Evolutionary conservation across 2,888 invertebrate species (phyloP).

Genomic region (Capitulum mitella): DNA sequence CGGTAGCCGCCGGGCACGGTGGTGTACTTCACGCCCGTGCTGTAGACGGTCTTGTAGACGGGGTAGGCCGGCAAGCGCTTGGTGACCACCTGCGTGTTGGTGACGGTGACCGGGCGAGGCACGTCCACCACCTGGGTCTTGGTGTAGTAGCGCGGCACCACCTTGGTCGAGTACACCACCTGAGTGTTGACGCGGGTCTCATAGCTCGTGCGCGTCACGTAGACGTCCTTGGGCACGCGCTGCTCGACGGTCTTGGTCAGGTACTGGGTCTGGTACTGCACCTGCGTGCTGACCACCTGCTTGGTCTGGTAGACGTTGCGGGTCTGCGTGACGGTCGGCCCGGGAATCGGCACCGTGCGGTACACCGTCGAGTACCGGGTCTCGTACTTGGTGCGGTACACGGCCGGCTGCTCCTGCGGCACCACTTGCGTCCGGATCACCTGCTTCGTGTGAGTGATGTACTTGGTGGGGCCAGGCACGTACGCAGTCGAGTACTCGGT

Average conservation of each 20-base stretch:
- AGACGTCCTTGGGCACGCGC: background rate
- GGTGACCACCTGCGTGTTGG: background rate
- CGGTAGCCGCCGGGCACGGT: background rate
- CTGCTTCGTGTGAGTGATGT: background rate
- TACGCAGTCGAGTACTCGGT: background rate
- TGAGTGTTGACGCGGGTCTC: background rate
- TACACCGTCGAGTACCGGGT: background rate
- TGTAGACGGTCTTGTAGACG: background rate
- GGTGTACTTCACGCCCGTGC: background rate
- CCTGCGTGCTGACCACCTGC: background rate
- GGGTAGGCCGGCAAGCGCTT: background rate
- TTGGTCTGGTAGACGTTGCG: background rate
- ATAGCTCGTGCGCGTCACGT: background rate
- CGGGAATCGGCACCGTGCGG: background rate
- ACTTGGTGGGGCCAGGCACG: background rate
- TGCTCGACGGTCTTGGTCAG: background rate
- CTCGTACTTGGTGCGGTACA: background rate
- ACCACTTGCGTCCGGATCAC: background rate
- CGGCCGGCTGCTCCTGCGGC: background rate
- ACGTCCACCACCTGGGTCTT: background rate
- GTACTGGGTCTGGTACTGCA: background rate
- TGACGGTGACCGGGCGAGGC: background rate
- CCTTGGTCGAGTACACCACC: background rate
- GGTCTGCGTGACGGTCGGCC: background rate
- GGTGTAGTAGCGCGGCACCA: background rate